A percentile compares a stretch with the other conserved stretches of the same genome.
Evolutionary conservation across 2,113 vertebrate genomes (phyloP).

Genomic region (Takifugu flavidus): DNA sequence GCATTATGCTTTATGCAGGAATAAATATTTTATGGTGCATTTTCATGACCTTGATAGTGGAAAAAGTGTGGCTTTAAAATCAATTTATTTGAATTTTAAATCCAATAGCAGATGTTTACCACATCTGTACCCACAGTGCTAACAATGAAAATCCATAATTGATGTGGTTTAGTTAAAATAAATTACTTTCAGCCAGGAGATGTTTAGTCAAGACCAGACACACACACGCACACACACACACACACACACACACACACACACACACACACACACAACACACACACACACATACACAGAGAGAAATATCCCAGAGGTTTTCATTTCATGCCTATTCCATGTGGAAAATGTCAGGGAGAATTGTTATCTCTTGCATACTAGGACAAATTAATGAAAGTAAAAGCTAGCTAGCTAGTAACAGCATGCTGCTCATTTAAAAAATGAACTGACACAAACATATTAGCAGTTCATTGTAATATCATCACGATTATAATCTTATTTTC

Average conservation of each 20-base stretch:
- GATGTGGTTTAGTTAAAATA: conserved; percentile 37
- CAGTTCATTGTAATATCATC: conserved; percentile 27
- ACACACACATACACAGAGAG: neutral
- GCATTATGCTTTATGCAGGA: too few relatives aligned
- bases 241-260: neutral
- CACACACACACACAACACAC: neutral
- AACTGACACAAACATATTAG: conserved; percentile 4
- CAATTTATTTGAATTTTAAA: conserved; percentile 3
- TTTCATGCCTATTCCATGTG: conserved; percentile 52
- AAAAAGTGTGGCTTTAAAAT: too few relatives aligned
- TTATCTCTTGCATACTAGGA: conserved; percentile 38
- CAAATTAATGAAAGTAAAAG: conserved; percentile 56
- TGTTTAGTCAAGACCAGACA: conserved; percentile 36
- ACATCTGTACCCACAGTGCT: conserved; percentile 9
- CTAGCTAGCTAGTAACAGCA: conserved; percentile 31
- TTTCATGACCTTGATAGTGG: too few relatives aligned
- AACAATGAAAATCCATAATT: conserved; percentile 26
- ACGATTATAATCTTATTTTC: conserved; percentile 23
- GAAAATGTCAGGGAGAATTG: conserved; percentile 45
- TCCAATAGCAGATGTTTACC: conserved; percentile 28
- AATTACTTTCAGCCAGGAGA: conserved; percentile 38
- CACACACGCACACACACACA: conserved; percentile 5
- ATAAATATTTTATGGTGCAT: too few relatives aligned
- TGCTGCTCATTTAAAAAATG: conserved; percentile 35
- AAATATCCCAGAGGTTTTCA: conserved; percentile 37